Evolutionary conservation across 2,113 vertebrate species (phyloP).

Genomic region (Rynchops niger): DNA sequence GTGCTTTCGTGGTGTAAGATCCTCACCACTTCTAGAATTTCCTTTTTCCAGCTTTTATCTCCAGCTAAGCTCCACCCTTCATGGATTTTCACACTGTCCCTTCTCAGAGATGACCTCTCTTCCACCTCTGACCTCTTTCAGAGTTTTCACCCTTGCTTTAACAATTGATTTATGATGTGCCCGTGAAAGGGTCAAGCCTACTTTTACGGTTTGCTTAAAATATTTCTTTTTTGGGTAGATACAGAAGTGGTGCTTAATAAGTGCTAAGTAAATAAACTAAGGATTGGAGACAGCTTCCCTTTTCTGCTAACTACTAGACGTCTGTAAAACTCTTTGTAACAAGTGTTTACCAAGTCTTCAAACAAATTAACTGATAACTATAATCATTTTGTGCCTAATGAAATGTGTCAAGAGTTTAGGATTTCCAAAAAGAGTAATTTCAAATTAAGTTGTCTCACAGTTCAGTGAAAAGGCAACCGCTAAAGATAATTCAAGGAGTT

Average conservation of each 20-base stretch:
- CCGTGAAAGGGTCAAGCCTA: constrained; percentile 80
- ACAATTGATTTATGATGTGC: constrained; percentile 85
- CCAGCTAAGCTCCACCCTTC: constrained; percentile 59
- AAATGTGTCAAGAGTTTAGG: constrained; percentile 65
- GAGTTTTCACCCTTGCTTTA: constrained; percentile 82
- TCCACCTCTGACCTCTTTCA: constrained; percentile 81
- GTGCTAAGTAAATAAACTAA: constrained; percentile 74
- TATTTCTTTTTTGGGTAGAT: constrained; percentile 79
- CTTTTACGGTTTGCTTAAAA: constrained; percentile 87
- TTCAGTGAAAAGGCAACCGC: constrained; percentile 53
- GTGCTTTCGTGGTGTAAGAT: neutral
- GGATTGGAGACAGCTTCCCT: constrained; percentile 71
- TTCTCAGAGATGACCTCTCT: constrained; percentile 78
- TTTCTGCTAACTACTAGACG: constrained; percentile 60
- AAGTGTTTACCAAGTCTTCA: constrained; percentile 69
- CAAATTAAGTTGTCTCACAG: constrained; percentile 59
- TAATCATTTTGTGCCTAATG: constrained; percentile 73
- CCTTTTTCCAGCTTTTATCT: constrained; percentile 31
- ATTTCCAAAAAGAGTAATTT: constrained; percentile 65
- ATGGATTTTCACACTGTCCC: constrained; percentile 68
- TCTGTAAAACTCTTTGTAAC: constrained; percentile 55
- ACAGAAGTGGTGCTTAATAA: constrained; percentile 79
- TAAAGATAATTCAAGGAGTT: constrained; percentile 60
- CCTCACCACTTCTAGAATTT: neutral
- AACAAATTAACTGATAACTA: constrained; percentile 74